Percentiles rank a stretch among this genome's conserved stretches.
These are phyloP conservation scores for Epizoanthus ramosus DNA, from an alignment of 92 coral and sea anemone genomes.

Conservation along the genomic window DNA sequence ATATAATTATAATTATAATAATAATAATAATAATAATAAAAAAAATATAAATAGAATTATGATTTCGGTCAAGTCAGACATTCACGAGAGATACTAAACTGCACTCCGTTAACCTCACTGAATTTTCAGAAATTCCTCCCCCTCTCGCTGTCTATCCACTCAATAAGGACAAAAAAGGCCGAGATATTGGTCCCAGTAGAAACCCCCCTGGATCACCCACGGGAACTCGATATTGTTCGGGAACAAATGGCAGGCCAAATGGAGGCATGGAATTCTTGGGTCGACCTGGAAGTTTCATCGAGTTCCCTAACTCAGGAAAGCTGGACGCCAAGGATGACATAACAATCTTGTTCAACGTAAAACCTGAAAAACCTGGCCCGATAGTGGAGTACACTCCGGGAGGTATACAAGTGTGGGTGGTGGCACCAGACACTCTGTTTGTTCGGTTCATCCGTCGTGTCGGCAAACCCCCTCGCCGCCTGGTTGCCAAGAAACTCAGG, in stretches of 20 bases:
- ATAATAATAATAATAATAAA: too few relatives aligned
- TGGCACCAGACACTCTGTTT: conserved; percentile 56
- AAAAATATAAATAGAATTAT: too few relatives aligned
- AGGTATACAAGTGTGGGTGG: conserved; percentile 56
- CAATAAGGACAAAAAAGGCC: conserved; percentile 60
- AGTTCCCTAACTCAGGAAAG: conserved; percentile 75
- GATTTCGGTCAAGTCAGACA: too few relatives aligned
- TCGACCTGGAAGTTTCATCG: conserved; percentile 66
- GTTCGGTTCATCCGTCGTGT: conserved; percentile 64
- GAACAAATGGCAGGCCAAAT: conserved; percentile 75
- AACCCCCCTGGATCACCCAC: conserved; percentile 66
- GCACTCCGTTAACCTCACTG: too few relatives aligned
- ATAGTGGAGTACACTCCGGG: conserved; percentile 74
- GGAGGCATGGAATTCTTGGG: conserved; percentile 76
- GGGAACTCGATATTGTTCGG: conserved; percentile 70
- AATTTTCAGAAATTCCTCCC: conserved; percentile 66
- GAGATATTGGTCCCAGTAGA: conserved; percentile 74
- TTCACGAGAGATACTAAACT: too few relatives aligned
- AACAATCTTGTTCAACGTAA: conserved; percentile 75
- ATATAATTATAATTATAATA: too few relatives aligned
- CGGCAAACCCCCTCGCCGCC: conserved; percentile 44
- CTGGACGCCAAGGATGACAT: conserved; percentile 68
- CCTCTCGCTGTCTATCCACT: conserved; percentile 78
- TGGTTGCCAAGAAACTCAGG: conserved; percentile 40
- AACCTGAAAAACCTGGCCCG: conserved; percentile 73